Conservation (phyloP, 2,888 invertebrate species). For the Bedellia somnulentella region DNA sequence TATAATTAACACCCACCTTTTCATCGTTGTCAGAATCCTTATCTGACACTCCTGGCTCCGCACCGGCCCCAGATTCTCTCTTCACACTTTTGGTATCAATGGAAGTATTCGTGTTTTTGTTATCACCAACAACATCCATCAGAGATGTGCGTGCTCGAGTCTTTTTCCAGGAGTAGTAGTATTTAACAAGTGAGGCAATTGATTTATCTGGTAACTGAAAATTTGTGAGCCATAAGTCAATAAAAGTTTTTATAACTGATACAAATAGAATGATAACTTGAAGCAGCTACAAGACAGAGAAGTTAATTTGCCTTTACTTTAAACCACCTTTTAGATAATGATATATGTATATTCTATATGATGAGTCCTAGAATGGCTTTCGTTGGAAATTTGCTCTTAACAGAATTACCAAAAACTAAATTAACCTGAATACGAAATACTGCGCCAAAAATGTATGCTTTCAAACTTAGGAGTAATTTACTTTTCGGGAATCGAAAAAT, state of each 20-base stretch:
- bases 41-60: slow-evolving; percentile 79
- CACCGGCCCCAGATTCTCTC: slow-evolving; percentile 74
- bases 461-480: too few species aligned
- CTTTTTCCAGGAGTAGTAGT: slow-evolving; percentile 99
- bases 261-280: slow-evolving; percentile 1
- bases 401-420: too few species aligned
- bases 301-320: too few species aligned
- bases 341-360: too few species aligned
- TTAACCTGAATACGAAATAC: too few species aligned
- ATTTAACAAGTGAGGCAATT: slow-evolving; percentile 93
- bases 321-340: too few species aligned
- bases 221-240: too few species aligned
- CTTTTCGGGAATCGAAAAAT: too few species aligned
- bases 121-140: slow-evolving; percentile 84
- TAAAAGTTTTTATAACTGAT: slow-evolving; percentile 4
- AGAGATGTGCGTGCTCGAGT: slow-evolving; percentile 88
- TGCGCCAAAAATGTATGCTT: too few species aligned
- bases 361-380: too few species aligned
- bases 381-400: too few species aligned
- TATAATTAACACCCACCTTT: slow-evolving; percentile 67
- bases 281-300: too few species aligned
- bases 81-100: slow-evolving; percentile 60
- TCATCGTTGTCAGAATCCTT: slow-evolving; percentile 89
- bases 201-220: slow-evolving; percentile 92
- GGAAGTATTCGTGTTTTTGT: slow-evolving; percentile 70